A percentile compares a stretch with the other conserved stretches of the same genome.
phyloP scores from a whole-genome alignment of 2,113 vertebrate species.

The Vidua macroura region DNA sequence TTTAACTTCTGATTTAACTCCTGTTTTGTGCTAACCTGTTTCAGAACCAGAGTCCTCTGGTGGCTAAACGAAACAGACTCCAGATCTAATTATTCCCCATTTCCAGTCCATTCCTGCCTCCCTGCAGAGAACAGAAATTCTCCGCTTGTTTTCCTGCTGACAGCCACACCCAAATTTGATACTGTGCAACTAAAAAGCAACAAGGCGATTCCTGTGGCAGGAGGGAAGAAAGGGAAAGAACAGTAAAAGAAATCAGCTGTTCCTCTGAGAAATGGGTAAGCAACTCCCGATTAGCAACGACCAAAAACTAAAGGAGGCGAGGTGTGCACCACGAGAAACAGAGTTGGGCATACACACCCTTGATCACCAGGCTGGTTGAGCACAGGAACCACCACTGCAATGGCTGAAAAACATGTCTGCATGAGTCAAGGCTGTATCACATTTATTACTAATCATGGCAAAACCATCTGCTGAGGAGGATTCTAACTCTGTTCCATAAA shows the following conservation, averaged over 20 bases:
- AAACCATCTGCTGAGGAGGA: background rate
- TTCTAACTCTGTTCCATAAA: background rate
- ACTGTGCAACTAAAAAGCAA: background rate
- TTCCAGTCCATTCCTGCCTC: background rate
- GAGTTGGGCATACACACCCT: accelerated
- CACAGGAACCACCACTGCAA: background rate
- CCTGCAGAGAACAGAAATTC: background rate
- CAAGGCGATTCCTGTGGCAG: background rate
- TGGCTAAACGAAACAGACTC: background rate
- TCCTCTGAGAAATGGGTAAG: background rate
- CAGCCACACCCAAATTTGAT: background rate
- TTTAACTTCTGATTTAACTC: background rate
- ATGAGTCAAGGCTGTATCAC: background rate
- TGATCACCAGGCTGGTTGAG: background rate
- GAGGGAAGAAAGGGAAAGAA: background rate
- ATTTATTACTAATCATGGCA: background rate
- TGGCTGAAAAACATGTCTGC: background rate
- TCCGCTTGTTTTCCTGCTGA: background rate
- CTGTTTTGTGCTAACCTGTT: background rate
- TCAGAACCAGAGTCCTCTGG: background rate
- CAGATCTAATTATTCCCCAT: background rate
- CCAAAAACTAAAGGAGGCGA: background rate
- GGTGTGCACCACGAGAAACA: background rate
- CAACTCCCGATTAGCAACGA: background rate
- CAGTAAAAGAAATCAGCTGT: background rate